These are phyloP conservation scores for Nomada hirtipes DNA, from an alignment of 2,888 invertebrate genomes.

Conservation along the genomic window DNA sequence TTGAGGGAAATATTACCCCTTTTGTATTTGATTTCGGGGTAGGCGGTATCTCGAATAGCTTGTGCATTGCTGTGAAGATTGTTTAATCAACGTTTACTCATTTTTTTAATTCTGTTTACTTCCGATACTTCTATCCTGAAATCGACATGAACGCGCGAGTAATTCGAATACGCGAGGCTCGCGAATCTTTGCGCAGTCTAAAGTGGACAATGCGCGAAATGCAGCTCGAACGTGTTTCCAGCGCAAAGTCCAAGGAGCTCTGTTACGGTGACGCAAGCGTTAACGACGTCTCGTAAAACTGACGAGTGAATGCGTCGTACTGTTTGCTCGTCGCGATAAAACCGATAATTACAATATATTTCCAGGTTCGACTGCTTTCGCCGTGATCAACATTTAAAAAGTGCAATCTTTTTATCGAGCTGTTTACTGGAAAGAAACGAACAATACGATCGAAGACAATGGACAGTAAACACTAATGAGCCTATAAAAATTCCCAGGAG, in stretches of 20 bases:
- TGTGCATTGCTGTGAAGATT: too few relatives aligned
- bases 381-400: not conserved
- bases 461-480: constrained; percentile 19
- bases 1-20: too few relatives aligned
- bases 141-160: not conserved
- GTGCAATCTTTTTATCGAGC: not conserved
- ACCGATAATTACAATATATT: not conserved
- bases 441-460: constrained; percentile 20
- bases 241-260: constrained; percentile 37
- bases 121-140: not conserved
- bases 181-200: too few relatives aligned
- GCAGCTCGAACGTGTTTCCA: not conserved
- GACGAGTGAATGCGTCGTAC: not conserved
- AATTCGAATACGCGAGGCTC: not conserved
- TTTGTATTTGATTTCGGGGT: too few relatives aligned
- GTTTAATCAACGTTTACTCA: too few relatives aligned
- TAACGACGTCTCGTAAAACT: constrained; percentile 28
- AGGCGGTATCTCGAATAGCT: too few relatives aligned
- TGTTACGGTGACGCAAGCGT: constrained; percentile 21
- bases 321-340: not conserved
- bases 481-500: constrained; percentile 11
- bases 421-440: not conserved
- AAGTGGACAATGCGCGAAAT: not conserved
- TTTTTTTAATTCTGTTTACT: too few relatives aligned
- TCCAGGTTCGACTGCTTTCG: constrained; percentile 4